These are phyloP conservation scores for Darevskia nairensis DNA, from an alignment of 2,797 vertebrate species.

Conservation along the genomic window DNA sequence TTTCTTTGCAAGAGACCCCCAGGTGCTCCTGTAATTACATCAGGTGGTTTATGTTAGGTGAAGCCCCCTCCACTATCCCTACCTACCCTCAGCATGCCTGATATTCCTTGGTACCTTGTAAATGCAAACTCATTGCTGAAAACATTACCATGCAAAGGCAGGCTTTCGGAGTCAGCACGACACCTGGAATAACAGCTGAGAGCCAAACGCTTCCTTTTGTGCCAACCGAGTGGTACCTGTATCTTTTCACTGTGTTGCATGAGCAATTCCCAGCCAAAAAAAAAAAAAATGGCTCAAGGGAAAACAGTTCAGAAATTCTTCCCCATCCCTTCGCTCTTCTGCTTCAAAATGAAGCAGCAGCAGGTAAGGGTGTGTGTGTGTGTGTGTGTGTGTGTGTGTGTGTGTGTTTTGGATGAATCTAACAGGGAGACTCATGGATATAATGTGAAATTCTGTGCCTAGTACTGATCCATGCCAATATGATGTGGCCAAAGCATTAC, in stretches of 20 bases:
- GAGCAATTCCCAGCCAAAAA: not conserved
- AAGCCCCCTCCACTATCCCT: not conserved
- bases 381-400: too few species aligned
- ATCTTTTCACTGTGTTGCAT: not conserved
- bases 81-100: not conserved
- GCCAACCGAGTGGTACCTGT: not conserved
- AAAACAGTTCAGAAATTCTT: not conserved
- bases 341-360: too few species aligned
- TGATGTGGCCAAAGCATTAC: not conserved
- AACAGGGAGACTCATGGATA: too few species aligned
- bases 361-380: too few species aligned
- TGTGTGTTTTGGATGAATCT: too few species aligned
- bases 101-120: not conserved
- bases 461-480: not conserved
- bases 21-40: conserved; percentile 4
- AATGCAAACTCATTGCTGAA: not conserved
- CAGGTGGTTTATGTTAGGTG: not conserved
- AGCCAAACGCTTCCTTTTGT: not conserved
- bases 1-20: not conserved
- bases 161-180: not conserved
- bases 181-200: not conserved
- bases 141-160: not conserved
- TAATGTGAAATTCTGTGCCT: not conserved
- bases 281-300: not conserved
- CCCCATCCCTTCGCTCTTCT: too few species aligned